Percentiles rank a stretch among this genome's conserved stretches.
Conservation (phyloP, 37 sponge, comb jelly and placozoan species). For the Lycopodina hypogea region DNA sequence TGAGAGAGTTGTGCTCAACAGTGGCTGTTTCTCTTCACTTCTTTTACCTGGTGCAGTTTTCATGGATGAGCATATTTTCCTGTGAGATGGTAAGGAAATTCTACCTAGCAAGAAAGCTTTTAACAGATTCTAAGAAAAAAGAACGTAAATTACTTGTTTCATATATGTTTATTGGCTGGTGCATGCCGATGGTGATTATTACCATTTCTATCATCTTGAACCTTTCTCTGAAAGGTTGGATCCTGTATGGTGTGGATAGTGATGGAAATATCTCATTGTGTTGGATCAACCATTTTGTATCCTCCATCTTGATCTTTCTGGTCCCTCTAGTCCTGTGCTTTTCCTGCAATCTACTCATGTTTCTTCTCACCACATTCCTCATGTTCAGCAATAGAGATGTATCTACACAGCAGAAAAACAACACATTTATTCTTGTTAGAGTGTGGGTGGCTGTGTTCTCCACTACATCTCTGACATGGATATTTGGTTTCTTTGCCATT, state of each 20-base stretch:
- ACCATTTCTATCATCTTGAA: conserved; percentile 12
- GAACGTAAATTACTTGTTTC: conserved; percentile 1
- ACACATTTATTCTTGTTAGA: not conserved
- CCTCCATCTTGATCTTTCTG: conserved; percentile 24
- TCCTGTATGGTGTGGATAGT: conserved; percentile 31
- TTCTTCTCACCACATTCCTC: conserved; percentile 4
- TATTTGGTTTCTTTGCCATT: too few species aligned
- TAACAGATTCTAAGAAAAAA: not conserved
- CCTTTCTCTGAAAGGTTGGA: conserved; percentile 16
- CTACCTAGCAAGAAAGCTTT: not conserved
- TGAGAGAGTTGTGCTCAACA: not conserved
- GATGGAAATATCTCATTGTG: conserved; percentile 5
- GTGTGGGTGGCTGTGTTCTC: conserved; percentile 20
- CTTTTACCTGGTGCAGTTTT: conserved; percentile 38
- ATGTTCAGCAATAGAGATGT: not conserved
- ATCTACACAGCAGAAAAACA: not conserved
- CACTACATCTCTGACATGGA: conserved; percentile 49
- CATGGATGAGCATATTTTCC: conserved; percentile 52
- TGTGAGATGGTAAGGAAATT: conserved; percentile 17
- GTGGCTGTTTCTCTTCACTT: conserved; percentile 47
- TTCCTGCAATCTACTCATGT: conserved; percentile 19
- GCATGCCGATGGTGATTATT: conserved; percentile 15
- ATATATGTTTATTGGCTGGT: conserved; percentile 51
- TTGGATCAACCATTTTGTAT: conserved; percentile 38
- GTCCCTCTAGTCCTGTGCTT: conserved; percentile 6